Base-by-base conservation (phyloP, 2,888 invertebrate species). In the Creontiades dilutus region DNA sequence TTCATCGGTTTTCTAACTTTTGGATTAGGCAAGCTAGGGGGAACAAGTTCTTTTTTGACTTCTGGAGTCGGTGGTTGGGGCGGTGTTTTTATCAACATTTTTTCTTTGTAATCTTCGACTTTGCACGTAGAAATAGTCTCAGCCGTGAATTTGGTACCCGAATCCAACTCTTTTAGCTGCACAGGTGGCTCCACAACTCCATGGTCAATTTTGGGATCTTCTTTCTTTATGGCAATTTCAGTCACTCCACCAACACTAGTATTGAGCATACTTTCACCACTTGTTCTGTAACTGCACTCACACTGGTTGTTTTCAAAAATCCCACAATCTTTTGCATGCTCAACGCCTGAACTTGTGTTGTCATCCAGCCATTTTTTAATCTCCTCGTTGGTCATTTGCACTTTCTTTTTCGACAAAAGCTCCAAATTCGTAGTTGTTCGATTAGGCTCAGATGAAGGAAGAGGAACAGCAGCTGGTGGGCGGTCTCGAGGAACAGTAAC, bases 341-440 rank as follows among this genome's bases (percentile, higher is more conserved):
- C 91, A 14, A 92, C 90, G 23, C 90, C 91, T 27, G 90, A 82
- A 85, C 90, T 92, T 13, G 91, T 91, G 82, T 91, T 91, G 57
- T 92, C 92, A 76, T 91, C 91, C 27, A 92, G 61, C 92, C 92
- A 92, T 47, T 91, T 91, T 28, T 91, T 91, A 37, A 92, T 92
- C 80, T 92, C 92, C 88, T 92, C 92, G 16, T 90, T 90, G 11
- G 92, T 91, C 92, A 91, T 91, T 85, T 91, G 91, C 12, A 92
- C 91, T 68, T 91, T 91, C 89, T 91, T 92, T 68, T 92, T 92
- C 13, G 90, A 88, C 85, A 91, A 55, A 47, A 90, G 68, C 61
- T 82, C 90, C 9, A 80, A 2, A 68, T 89, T 89, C 11, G 87
- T 48, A 7, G 48, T 78, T 46, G 52, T 37, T 23, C 68, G 12